Base-by-base conservation (phyloP, 2,888 invertebrate species). In the Syrista parreyssii region DNA sequence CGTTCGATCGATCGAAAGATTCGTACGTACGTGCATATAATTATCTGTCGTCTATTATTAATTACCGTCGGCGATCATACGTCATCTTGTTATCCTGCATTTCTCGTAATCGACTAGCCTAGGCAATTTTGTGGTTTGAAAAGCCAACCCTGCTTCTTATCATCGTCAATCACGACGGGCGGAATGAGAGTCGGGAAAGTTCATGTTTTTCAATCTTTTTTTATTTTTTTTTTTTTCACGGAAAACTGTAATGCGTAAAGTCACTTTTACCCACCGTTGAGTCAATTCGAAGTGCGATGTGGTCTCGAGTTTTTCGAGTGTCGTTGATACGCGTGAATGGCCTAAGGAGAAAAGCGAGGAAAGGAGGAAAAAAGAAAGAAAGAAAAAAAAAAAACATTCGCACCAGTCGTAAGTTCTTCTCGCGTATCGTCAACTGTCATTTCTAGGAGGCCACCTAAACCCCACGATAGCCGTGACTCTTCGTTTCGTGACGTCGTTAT, bases 251-350 rank as follows among this genome's bases (percentile, higher is more conserved):
- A 73, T 75, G 79, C 76, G 82, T 75, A 74, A 35, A 75, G 23
- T 71, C 71, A 33, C 4, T 71, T 31, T 33, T 80, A 78, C 85
- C 83, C 83, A 84, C 83, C 85, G 83, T 88, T 88, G 86, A 88
- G 90, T 89, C 90, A 90, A 89, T 90, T 87, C 84, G 71, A 87
- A 88, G 85, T 83, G 84, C 86, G 85, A 88, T 84, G 85, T 84
- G 86, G 85, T 85, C 83, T 78, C 80, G 83, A 87, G 87, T 88
- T 55, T 55, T 6, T 15, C 55, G 55, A 55, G 55, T 55, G 55
- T 55, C 23, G 23, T 55, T 55, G 55, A 55, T 55, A 23, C 55
- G 55, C 23, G 55, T 55, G 40, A n/a, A 75, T 32, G 74, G 35
- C 74, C 33, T 33, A 35, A 31, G 3, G 23, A 6, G 0, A 31